Conservation (phyloP, 2,888 invertebrate species). For the Bombylius major region DNA sequence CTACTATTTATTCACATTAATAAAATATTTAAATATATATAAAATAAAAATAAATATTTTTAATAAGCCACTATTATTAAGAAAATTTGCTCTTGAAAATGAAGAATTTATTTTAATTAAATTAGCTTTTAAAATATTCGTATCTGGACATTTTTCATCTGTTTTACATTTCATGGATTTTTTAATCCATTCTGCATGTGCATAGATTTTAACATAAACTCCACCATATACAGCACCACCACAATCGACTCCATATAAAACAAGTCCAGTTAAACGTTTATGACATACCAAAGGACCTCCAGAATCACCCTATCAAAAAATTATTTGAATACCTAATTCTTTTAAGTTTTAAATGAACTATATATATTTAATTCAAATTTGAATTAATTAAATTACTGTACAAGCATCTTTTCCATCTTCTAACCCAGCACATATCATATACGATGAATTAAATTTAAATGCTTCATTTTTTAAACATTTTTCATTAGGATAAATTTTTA, state of each 20-base stretch:
- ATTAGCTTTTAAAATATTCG: too few relatives aligned
- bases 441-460: background rate
- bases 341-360: too few relatives aligned
- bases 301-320: background rate
- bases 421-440: background rate
- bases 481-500: background rate
- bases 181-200: background rate
- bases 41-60: too few relatives aligned
- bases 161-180: too few relatives aligned
- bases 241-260: background rate
- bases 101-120: too few relatives aligned
- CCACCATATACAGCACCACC: background rate
- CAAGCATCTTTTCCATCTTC: background rate
- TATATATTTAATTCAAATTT: too few relatives aligned
- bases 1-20: too few relatives aligned
- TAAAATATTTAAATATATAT: too few relatives aligned
- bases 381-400: background rate
- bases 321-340: too few relatives aligned
- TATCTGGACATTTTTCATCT: too few relatives aligned
- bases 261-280: background rate
- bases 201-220: background rate
- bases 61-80: too few relatives aligned
- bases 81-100: too few relatives aligned
- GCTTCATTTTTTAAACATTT: background rate
- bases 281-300: background rate